Evolutionary conservation across 2,113 vertebrate genomes (phyloP).

Genomic region (Balaenoptera acutorostrata): DNA sequence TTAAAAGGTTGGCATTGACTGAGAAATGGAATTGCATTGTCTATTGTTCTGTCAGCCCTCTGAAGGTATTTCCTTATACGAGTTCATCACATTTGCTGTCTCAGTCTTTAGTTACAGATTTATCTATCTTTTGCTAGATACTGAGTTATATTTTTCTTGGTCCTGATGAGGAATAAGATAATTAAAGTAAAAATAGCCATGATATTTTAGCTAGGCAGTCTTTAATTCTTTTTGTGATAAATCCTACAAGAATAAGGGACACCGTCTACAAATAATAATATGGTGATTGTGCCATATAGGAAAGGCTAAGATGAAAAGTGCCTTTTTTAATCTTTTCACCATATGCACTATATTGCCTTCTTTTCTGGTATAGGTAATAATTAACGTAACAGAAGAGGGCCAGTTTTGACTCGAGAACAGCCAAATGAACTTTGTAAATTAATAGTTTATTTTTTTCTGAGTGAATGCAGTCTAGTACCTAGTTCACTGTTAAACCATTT

Average conservation of each 20-base stretch:
- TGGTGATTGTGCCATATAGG: background rate
- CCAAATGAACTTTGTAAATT: conserved; percentile 28
- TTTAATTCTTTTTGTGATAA: conserved; percentile 10
- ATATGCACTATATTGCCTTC: background rate
- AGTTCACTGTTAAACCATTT: background rate
- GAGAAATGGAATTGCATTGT: conserved; percentile 6
- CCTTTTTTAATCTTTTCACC: background rate
- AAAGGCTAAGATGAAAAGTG: background rate
- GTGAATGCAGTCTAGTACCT: background rate
- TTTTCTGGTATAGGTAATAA: background rate
- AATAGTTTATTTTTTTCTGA: background rate
- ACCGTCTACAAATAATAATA: background rate
- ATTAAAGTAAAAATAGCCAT: conserved; percentile 7
- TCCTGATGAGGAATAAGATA: background rate
- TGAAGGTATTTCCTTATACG: background rate
- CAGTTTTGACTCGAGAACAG: background rate
- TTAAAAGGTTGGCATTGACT: background rate
- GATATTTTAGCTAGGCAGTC: background rate
- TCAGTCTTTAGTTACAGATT: background rate
- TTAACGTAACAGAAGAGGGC: background rate
- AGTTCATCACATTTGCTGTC: background rate
- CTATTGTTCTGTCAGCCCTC: background rate
- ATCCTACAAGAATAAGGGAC: background rate
- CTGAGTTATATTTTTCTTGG: background rate
- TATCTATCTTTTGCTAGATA: background rate